Percentiles rank a stretch among this genome's conserved stretches.
These are phyloP conservation scores for Eurytemora carolleeae DNA, from an alignment of 1,140 invertebrate genomes.

Conservation along the genomic window DNA sequence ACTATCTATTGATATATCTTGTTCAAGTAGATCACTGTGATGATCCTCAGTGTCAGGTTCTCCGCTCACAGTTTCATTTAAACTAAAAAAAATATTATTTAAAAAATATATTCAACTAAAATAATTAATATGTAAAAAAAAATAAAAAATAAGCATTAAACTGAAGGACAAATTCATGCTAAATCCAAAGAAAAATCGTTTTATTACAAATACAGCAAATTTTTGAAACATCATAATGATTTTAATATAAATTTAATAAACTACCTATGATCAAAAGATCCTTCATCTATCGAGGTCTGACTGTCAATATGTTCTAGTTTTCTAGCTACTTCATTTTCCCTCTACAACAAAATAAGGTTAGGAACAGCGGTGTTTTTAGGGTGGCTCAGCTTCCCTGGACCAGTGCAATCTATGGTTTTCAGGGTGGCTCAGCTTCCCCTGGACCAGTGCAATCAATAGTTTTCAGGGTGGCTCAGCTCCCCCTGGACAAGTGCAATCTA, in stretches of 20 bases:
- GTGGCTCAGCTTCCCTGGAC: neutral
- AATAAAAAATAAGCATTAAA: neutral
- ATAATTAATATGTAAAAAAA: neutral
- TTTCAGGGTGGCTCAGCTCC: too few species aligned
- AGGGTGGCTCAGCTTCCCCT: too few species aligned
- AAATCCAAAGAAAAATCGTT: neutral
- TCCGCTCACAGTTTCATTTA: neutral
- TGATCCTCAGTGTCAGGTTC: neutral
- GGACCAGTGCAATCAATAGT: too few species aligned
- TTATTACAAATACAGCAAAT: neutral
- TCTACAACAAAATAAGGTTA: neutral
- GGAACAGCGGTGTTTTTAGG: neutral
- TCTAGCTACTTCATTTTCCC: neutral
- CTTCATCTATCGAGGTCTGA: neutral
- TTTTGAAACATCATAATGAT: neutral
- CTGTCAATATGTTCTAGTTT: neutral
- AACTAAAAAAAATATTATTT: neutral
- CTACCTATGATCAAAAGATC: neutral
- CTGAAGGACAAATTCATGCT: neutral
- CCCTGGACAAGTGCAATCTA: too few species aligned
- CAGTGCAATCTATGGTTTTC: too few species aligned
- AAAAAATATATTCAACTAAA: neutral
- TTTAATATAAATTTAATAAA: too few species aligned
- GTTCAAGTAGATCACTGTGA: neutral
- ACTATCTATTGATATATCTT: neutral